Percentiles rank a stretch among this genome's conserved stretches.
These are phyloP conservation scores for Myocastor coypus DNA, from an alignment of 2,113 vertebrate genomes.

Conservation along the genomic window DNA sequence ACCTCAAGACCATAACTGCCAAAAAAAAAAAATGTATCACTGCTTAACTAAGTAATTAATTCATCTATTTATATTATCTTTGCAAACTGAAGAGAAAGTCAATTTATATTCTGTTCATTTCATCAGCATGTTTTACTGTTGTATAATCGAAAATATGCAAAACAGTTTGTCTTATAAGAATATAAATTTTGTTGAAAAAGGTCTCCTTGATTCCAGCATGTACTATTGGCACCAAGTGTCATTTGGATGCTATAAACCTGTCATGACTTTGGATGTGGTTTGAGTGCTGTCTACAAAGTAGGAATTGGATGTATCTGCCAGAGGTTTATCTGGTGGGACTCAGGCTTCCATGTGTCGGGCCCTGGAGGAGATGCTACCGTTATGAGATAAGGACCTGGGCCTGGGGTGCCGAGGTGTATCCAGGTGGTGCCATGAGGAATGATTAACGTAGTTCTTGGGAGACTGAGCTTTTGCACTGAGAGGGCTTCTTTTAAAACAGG, in stretches of 20 bases:
- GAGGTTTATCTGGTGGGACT: background rate
- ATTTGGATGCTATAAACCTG: background rate
- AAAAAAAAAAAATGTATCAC: background rate
- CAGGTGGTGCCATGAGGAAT: no score
- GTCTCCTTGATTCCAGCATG: background rate
- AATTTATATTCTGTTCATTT: background rate
- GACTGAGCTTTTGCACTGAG: background rate
- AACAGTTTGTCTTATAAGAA: background rate
- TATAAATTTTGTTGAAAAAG: background rate
- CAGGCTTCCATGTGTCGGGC: background rate
- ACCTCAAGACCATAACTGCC: background rate
- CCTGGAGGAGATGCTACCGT: background rate
- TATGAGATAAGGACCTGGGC: background rate
- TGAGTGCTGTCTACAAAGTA: background rate
- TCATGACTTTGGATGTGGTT: background rate
- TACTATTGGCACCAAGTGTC: background rate
- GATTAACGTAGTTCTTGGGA: background rate
- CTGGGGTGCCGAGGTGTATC: background rate
- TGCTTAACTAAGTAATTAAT: background rate
- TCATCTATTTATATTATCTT: background rate
- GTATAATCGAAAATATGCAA: background rate
- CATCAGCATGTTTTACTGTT: background rate
- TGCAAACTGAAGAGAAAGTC: background rate
- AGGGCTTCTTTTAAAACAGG: background rate
- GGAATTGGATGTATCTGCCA: background rate